Conservation (phyloP, 2,888 invertebrate species). For the Conus canariensis region DNA sequence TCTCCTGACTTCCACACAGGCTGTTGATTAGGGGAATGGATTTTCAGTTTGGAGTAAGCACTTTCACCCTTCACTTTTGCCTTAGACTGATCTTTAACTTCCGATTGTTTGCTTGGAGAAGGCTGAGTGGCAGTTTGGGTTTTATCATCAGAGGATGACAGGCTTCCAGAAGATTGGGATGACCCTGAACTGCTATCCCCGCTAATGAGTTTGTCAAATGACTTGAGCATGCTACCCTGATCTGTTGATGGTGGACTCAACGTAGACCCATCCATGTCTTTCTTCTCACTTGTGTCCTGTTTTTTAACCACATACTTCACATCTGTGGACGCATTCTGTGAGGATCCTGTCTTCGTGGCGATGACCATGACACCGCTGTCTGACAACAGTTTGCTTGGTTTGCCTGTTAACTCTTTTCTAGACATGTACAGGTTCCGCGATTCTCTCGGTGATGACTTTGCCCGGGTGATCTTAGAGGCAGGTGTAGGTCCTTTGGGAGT, state of each 20-base stretch:
- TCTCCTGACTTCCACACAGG: constrained; percentile 7
- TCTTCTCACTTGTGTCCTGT: background rate
- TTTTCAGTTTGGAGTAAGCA: constrained; percentile 14
- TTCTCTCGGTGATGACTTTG: constrained; percentile 8
- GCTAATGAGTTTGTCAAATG: constrained; percentile 7
- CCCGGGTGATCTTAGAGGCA: background rate
- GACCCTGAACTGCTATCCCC: background rate
- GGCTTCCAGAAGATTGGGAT: background rate
- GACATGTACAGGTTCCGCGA: constrained; percentile 5
- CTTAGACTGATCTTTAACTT: background rate
- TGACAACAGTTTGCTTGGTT: constrained; percentile 32
- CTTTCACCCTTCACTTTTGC: constrained; percentile 14
- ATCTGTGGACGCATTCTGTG: background rate
- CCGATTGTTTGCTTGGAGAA: background rate
- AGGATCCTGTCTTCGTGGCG: constrained; percentile 17
- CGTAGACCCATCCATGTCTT: background rate
- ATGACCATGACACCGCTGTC: constrained; percentile 29
- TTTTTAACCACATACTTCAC: constrained; percentile 27
- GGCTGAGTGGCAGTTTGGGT: background rate
- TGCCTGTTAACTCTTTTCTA: constrained; percentile 18
- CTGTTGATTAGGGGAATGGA: background rate
- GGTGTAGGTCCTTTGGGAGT: background rate
- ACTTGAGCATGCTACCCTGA: background rate
- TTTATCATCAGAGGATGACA: background rate
- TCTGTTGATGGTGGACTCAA: background rate